phyloP scores from a whole-genome alignment of 2,113 vertebrate species.

The Panthera leo region DNA sequence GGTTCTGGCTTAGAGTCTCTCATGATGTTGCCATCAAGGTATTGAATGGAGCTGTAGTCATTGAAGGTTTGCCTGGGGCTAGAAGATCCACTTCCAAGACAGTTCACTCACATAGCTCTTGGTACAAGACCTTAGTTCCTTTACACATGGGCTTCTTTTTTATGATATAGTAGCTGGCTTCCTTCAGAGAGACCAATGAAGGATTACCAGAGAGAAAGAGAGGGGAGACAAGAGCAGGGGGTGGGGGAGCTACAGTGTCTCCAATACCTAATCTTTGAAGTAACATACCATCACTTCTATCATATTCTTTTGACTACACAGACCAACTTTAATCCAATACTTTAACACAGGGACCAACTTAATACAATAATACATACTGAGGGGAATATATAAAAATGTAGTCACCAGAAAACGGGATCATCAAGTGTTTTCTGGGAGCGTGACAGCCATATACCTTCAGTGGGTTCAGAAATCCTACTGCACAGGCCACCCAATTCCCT shows the following conservation, averaged over 20 bases:
- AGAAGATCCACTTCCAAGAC: neutral
- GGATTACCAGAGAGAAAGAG: neutral
- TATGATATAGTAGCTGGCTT: neutral
- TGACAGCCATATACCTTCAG: neutral
- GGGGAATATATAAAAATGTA: neutral
- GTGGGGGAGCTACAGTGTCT: accelerated
- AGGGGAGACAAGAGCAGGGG: neutral
- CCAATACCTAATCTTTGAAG: neutral
- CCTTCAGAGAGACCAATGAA: neutral
- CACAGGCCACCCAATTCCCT: neutral
- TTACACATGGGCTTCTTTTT: neutral
- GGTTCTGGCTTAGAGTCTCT: neutral
- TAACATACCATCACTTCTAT: neutral
- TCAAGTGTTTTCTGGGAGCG: too few relatives aligned
- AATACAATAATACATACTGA: neutral
- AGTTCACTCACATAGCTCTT: neutral
- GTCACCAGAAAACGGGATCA: neutral
- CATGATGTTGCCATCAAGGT: neutral
- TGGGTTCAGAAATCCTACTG: neutral
- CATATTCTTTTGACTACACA: neutral
- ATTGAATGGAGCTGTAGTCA: neutral
- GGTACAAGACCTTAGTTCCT: neutral
- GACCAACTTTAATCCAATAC: neutral
- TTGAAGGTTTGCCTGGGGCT: neutral
- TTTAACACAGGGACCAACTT: neutral